Base-by-base conservation (phyloP, 2,113 vertebrate species). In the Macquaria ambigua region DNA sequence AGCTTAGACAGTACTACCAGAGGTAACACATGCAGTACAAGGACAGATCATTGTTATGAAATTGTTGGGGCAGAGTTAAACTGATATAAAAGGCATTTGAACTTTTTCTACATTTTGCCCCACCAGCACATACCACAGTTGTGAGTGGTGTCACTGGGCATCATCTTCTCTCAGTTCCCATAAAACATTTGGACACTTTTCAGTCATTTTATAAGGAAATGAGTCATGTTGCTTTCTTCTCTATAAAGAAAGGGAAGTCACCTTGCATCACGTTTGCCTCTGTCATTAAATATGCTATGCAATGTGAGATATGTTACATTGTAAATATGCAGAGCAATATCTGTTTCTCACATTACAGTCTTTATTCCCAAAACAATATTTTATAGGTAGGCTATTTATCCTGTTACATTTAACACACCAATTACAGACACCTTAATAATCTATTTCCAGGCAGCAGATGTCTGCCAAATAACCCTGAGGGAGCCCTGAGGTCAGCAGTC, bases 401-500 rank as follows among this genome's bases (percentile, higher is more conserved):
- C 16, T 56, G 48, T 39, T 56, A 16, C 66, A 41, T 5, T 12
- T 31, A 21, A 48, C 53, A 61, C 9, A 31, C 14, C 7, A 56
- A 15, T 53, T 41, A 23, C 63, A 76, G 39, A 7, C 41, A 46
- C 18, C 15, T 21, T 59, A 50, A 34, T 3, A 8, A 7, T 28
- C 50, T 79, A 82, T 79, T 77, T 70, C 31, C 21, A 66, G 61
- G 20, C 21, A 21, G 15, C 12, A 37, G 50, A 37, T 72, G 4
- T 66, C 16, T 52, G 68, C 14, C 20, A 46, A 59, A 77, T n/a
- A 58, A 73, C 56, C 37, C 21, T 43, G 18, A 34, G 34, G 34
- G 34, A 59, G 64, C n/a, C 48, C 48, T 48, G 72, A 81, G 59
- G 79, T 88, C 81, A 83, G 62, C 80, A 52, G 37, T 43, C 37